Percentiles rank a stretch among this genome's conserved stretches.
Evolutionary conservation across 2,797 vertebrate genomes (phyloP).

Genomic region (Echeneis naucrates): DNA sequence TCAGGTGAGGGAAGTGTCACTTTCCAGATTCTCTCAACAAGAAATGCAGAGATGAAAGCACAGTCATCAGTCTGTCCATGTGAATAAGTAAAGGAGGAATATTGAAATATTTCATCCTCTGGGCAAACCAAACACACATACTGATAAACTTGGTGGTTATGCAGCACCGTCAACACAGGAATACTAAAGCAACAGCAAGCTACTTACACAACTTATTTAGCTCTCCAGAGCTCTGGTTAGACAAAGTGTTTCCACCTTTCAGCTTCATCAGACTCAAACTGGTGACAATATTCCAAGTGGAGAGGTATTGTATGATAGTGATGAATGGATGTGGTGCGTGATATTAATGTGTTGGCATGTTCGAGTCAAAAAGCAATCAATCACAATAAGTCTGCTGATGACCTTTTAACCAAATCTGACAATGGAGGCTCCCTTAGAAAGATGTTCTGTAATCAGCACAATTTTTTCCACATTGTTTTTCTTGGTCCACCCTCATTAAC

Average conservation of each 20-base stretch:
- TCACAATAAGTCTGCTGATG: constrained; percentile 9
- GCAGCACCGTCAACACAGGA: constrained; percentile 1
- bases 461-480: neutral
- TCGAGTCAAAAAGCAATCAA: constrained; percentile 33
- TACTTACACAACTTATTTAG: neutral
- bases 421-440: constrained; percentile 17
- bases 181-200: neutral
- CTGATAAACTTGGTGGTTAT: neutral
- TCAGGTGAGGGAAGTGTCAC: constrained; percentile 38
- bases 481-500: neutral
- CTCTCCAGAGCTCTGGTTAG: neutral
- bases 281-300: constrained; percentile 17
- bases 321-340: constrained; percentile 24
- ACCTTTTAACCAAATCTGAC: constrained; percentile 4
- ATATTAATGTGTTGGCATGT: constrained; percentile 30
- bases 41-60: constrained; percentile 40
- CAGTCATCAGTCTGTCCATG: constrained; percentile 36
- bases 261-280: neutral
- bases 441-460: constrained; percentile 2
- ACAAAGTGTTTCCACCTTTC: constrained; percentile 23
- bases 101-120: constrained; percentile 4
- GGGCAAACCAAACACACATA: neutral
- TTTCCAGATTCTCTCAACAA: constrained; percentile 40
- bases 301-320: constrained; percentile 27
- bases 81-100: constrained; percentile 18